These are phyloP conservation scores for Heliconius nattereri DNA, from an alignment of 1,140 invertebrate species.

Conservation along the genomic window DNA sequence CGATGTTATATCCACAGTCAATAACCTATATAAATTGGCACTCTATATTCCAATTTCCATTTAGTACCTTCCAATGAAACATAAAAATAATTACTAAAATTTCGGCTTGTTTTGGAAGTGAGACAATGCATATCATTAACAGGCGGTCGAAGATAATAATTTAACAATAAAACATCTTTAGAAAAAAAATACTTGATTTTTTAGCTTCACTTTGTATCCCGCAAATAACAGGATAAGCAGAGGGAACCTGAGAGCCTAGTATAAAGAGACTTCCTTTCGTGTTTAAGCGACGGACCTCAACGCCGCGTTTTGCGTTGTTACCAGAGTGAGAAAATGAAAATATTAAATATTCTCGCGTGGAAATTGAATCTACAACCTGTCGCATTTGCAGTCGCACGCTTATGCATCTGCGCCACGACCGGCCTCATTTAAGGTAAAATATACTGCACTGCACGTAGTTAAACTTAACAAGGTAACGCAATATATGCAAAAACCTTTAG, in stretches of 20 bases:
- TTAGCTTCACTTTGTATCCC: too few species aligned
- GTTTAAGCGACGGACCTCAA: too few species aligned
- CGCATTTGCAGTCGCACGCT: too few species aligned
- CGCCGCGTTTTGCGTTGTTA: too few species aligned
- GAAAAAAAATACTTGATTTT: background rate
- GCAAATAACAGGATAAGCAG: too few species aligned
- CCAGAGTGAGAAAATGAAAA: too few species aligned
- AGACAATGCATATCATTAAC: background rate
- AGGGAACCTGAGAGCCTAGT: too few species aligned
- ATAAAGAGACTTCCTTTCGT: too few species aligned
- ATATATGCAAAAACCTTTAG: conserved; percentile 3
- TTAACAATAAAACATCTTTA: background rate
- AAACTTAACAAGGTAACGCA: conserved; percentile 7
- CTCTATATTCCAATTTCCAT: background rate
- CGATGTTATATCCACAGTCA: background rate
- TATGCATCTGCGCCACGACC: background rate
- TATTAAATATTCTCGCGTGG: too few species aligned
- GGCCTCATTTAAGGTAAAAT: background rate
- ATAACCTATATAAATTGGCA: conserved; percentile 2
- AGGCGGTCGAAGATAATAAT: background rate
- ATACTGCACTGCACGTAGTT: background rate
- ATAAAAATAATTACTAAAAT: too few species aligned
- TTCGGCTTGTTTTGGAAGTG: background rate
- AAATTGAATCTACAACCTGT: too few species aligned
- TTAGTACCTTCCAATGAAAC: background rate